These are phyloP conservation scores for Ictidomys tridecemlineatus DNA, from an alignment of 2,113 vertebrate species.

Conservation along the genomic window DNA sequence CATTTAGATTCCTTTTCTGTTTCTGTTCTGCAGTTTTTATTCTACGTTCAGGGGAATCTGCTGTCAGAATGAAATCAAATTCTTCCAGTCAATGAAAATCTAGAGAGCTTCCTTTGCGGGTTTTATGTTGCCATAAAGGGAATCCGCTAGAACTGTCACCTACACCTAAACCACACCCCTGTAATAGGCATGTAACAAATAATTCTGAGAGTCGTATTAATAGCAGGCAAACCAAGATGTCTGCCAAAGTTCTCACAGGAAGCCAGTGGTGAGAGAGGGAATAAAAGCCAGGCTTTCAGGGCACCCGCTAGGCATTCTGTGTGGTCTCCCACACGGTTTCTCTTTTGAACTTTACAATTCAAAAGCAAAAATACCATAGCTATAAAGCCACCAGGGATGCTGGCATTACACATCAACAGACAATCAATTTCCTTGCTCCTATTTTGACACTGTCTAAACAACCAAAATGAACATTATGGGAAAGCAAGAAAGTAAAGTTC, in stretches of 20 bases:
- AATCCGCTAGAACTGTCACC: conserved; percentile 50
- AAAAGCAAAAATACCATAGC: conserved; percentile 75
- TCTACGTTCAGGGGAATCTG: conserved; percentile 19
- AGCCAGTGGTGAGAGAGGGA: conserved; percentile 68
- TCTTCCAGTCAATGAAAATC: background rate
- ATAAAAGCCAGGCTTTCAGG: conserved; percentile 74
- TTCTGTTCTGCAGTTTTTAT: conserved; percentile 56
- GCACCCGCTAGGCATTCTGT: conserved; percentile 62
- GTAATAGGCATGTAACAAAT: conserved; percentile 54
- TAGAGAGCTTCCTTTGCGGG: background rate
- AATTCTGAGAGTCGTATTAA: conserved; percentile 66
- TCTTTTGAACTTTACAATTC: conserved; percentile 73
- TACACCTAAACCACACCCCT: conserved; percentile 42
- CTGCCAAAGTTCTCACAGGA: conserved; percentile 76
- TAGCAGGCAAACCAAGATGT: conserved; percentile 62
- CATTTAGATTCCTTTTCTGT: background rate
- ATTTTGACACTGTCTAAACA: background rate
- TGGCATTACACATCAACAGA: background rate
- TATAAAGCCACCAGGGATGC: conserved; percentile 64
- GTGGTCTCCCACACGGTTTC: conserved; percentile 79
- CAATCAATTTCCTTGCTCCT: background rate
- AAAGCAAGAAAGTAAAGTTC: background rate
- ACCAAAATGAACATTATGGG: background rate
- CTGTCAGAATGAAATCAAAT: conserved; percentile 29
- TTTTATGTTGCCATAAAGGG: background rate